Conservation (phyloP, 64 coral and sea anemone species). For the Hydrozoanthus tunicans region DNA sequence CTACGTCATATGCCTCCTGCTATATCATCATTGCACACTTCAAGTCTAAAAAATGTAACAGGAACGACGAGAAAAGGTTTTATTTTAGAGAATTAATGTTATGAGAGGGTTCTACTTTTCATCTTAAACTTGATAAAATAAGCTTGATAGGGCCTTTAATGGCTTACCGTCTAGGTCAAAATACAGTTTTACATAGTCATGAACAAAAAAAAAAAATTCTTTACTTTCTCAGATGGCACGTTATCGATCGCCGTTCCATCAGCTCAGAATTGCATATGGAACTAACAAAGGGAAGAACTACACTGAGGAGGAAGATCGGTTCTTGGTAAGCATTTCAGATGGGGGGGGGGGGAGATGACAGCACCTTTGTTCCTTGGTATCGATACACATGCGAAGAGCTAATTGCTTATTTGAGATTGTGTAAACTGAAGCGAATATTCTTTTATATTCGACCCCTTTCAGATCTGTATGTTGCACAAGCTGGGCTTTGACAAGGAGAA, state of each 20-base stretch:
- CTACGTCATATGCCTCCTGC: no score
- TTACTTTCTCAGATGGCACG: slow-evolving; percentile 85
- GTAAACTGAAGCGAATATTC: not conserved
- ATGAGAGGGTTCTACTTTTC: no score
- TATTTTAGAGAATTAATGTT: no score
- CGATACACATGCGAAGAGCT: no score
- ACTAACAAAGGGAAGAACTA: slow-evolving; percentile 99
- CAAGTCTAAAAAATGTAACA: no score
- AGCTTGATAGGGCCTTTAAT: no score
- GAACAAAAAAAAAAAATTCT: not conserved
- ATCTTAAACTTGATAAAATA: no score
- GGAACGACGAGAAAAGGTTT: no score
- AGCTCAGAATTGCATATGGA: slow-evolving; percentile 95
- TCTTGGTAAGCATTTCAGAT: slow-evolving; percentile 68
- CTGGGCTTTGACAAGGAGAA: slow-evolving; percentile 98
- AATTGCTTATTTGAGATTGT: not conserved
- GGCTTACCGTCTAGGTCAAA: no score
- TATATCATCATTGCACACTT: no score
- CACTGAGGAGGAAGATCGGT: slow-evolving; percentile 97
- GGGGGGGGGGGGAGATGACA: not conserved
- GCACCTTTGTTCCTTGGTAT: no score
- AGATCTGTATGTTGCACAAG: slow-evolving; percentile 99
- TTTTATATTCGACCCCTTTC: slow-evolving; percentile 8
- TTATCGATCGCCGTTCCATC: slow-evolving; percentile 98
- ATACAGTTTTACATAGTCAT: not conserved